These are phyloP conservation scores for Mellivora capensis DNA, from an alignment of 2,113 vertebrate species.

Conservation along the genomic window DNA sequence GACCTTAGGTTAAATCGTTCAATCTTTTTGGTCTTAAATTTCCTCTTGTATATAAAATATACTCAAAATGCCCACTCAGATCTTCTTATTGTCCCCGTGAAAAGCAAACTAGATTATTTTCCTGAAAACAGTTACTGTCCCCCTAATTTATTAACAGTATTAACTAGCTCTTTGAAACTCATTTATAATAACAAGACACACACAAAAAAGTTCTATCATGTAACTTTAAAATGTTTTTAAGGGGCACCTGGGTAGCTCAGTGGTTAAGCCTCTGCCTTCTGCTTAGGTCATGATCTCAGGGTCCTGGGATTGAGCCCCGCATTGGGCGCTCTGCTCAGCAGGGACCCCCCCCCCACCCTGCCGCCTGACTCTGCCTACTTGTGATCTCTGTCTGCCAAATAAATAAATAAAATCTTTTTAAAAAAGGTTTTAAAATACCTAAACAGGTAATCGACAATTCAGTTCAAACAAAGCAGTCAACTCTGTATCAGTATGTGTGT, in stretches of 20 bases:
- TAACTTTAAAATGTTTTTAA: constrained; percentile 39
- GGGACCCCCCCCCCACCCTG: too few relatives aligned
- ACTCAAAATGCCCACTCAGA: neutral
- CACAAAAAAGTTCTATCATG: neutral
- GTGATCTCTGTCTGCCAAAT: too few relatives aligned
- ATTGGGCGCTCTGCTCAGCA: too few relatives aligned
- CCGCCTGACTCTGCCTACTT: too few relatives aligned
- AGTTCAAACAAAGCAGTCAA: neutral
- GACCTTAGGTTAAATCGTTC: neutral
- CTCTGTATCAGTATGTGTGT: neutral
- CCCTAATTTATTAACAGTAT: constrained; percentile 20
- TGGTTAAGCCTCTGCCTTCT: too few relatives aligned
- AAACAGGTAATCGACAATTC: neutral
- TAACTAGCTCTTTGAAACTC: neutral
- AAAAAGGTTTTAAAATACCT: constrained; percentile 15
- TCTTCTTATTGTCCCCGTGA: neutral
- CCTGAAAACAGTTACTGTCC: neutral
- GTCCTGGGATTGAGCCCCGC: too few relatives aligned
- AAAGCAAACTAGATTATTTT: neutral
- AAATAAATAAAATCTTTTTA: neutral
- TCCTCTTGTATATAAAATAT: constrained; percentile 29
- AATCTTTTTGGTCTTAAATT: constrained; percentile 23
- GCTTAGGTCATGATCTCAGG: too few relatives aligned
- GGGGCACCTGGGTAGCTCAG: too few relatives aligned
- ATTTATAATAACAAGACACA: neutral